A percentile compares a stretch with the other conserved stretches of the same genome.
These are phyloP conservation scores for Salminus brasiliensis DNA, from an alignment of 2,113 vertebrate genomes.

Conservation along the genomic window DNA sequence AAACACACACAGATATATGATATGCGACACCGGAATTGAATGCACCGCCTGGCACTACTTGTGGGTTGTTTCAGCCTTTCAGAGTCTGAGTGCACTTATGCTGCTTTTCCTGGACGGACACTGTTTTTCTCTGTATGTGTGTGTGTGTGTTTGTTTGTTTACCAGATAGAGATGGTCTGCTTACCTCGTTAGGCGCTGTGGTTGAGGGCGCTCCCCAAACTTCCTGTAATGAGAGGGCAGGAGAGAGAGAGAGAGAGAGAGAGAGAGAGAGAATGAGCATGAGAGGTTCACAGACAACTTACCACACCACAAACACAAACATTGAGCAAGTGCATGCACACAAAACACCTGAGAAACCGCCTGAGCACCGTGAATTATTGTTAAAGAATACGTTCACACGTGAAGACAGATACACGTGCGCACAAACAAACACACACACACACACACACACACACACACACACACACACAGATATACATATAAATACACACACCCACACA, in stretches of 20 bases:
- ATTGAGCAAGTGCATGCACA: constrained; percentile 9
- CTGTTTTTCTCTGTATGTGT: neutral
- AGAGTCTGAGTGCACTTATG: neutral
- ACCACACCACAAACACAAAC: constrained; percentile 47
- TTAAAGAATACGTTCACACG: neutral
- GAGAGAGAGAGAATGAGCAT: constrained; percentile 52
- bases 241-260: constrained; percentile 57
- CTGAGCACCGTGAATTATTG: neutral
- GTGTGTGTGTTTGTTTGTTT: constrained; percentile 9
- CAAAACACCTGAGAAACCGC: constrained; percentile 10
- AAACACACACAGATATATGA: too few relatives aligned
- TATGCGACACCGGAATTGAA: too few relatives aligned
- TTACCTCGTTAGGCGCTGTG: constrained; percentile 98
- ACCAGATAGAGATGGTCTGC: constrained; percentile 39
- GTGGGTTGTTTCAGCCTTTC: too few relatives aligned
- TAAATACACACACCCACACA: neutral
- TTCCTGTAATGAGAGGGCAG: constrained; percentile 82
- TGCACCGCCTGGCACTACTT: too few relatives aligned
- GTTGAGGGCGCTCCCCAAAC: constrained; percentile 99
- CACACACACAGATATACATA: too few relatives aligned
- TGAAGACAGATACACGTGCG: neutral
- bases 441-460: too few relatives aligned
- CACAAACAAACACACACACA: neutral
- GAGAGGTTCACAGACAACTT: constrained; percentile 54
- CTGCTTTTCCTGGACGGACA: too few relatives aligned